Evolutionary conservation across 2,113 vertebrate genomes (phyloP).

Genomic region (Cygnus buccinator): DNA sequence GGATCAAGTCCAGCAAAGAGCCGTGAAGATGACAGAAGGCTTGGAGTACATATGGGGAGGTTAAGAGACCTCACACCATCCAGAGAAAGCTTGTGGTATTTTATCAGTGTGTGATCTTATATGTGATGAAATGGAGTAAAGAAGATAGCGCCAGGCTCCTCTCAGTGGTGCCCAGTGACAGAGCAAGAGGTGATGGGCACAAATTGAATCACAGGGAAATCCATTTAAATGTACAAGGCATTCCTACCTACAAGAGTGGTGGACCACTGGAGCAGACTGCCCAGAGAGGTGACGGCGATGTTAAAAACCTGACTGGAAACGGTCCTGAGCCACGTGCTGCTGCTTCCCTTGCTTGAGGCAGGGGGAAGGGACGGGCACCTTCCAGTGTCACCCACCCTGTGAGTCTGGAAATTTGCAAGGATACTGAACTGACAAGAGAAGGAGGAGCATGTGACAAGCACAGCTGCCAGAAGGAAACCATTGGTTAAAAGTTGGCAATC

Average conservation of each 20-base stretch:
- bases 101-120: neutral
- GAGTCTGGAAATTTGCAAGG: neutral
- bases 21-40: neutral
- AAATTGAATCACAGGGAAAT: neutral
- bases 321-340: neutral
- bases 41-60: neutral
- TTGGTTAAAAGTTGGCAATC: neutral
- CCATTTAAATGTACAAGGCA: neutral
- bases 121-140: neutral
- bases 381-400: neutral
- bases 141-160: neutral
- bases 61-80: neutral
- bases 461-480: neutral
- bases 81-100: neutral
- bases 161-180: neutral
- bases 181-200: neutral
- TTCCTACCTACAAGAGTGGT: neutral
- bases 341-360: neutral
- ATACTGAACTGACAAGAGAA: neutral
- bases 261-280: neutral
- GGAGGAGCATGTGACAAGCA: neutral
- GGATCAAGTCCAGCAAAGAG: neutral
- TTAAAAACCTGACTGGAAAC: neutral
- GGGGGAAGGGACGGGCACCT: neutral
- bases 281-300: neutral